Evolutionary conservation across 2,888 invertebrate species (phyloP), one percentile per base, ranked within the genome.

Genomic region (Parnassius smintheus): DNA sequence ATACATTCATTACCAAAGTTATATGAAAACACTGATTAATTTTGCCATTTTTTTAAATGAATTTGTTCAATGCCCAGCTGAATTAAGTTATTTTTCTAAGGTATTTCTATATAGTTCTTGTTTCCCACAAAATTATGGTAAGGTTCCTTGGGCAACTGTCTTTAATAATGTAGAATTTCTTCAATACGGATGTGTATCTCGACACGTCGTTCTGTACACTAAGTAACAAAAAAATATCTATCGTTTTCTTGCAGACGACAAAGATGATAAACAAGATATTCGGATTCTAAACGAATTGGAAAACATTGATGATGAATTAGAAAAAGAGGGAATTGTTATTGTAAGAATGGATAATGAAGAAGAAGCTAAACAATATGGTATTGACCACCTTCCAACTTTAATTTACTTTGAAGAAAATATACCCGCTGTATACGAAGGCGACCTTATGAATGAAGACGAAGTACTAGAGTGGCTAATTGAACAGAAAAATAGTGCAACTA

Each of bases 391-490:
- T 12, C 98, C 96, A 7, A 94, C 95, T 0, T 87, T 98, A 46
- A 94, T 98, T 18, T 98, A 98, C 85, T 98, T 98, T 77, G 97
- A 98, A 86, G 96, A 96, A 73, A 96, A 96, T 83, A 97, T 98
- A 62, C 98, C 98, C 1, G 96, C 97, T 0, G 92, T 98, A 61
- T 98, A 97, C 81, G 97, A 98, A 88, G 98, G 97, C 35, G 97
- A 98, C 85, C 92, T 98, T 1, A 95, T 97, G 93, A 97, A 97
- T 77, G 98, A 98, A 85, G 96, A 98, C 63, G 96, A 97, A 90
- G 97, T 98, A 7, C 87, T 98, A n/a, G 94, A 96, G 72, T 98
- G 98, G 98, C 86, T 96, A 1, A 93, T 97, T 68, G 94, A 97
- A 72, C 97, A 98, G 78, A 97, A 98, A 85, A 95, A 95, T 77